Percentiles rank a stretch among this genome's conserved stretches.
Conservation (phyloP, 92 coral and sea anemone genomes). For the Epizoanthus fatuus region DNA sequence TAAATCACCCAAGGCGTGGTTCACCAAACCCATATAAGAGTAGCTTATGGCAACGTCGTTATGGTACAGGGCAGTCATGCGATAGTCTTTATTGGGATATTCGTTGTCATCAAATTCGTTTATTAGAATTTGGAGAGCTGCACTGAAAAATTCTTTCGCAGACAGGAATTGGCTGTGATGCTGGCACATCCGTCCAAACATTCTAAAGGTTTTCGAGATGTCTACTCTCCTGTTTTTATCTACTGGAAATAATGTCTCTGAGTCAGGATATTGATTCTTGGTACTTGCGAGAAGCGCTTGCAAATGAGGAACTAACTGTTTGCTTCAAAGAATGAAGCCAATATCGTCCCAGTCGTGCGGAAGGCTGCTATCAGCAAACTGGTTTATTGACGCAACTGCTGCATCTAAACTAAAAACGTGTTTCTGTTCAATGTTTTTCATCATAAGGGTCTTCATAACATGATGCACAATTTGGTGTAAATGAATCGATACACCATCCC, state of each 20-base stretch:
- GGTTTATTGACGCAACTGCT: conserved; percentile 42
- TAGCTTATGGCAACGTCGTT: conserved; percentile 5
- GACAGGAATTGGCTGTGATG: background rate
- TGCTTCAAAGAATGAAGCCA: background rate
- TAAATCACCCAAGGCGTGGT: conserved; percentile 19
- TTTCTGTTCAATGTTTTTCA: background rate
- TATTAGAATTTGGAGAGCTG: background rate
- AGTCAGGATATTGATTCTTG: background rate
- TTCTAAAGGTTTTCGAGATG: background rate
- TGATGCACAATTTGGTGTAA: conserved; percentile 60
- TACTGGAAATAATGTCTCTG: background rate
- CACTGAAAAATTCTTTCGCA: background rate
- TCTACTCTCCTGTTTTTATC: background rate
- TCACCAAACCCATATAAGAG: conserved; percentile 5
- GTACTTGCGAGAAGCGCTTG: background rate
- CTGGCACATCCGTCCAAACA: background rate
- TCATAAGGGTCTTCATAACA: conserved; percentile 1
- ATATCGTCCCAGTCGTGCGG: background rate
- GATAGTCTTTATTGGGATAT: no score
- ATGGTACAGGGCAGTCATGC: background rate
- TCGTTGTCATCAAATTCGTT: background rate
- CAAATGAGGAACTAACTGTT: conserved; percentile 47
- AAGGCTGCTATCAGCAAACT: conserved; percentile 38
- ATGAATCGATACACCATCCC: conserved; percentile 21
- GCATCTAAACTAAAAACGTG: conserved; percentile 6